Conservation (phyloP, 2,888 invertebrate species). For the Empis livida region DNA sequence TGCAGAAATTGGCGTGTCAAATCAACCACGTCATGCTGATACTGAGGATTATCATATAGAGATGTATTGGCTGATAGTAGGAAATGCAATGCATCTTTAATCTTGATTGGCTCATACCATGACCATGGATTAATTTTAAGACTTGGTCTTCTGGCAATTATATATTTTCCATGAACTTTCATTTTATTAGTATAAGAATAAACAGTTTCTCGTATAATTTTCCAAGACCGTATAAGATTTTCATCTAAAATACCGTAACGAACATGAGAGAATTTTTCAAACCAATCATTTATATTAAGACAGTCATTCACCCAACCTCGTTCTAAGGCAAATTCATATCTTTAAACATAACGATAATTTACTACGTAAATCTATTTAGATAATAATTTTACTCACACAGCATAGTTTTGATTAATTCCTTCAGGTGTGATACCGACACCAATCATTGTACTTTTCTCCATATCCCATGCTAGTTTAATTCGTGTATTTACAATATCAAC, state of each 20-base stretch:
- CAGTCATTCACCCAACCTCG: constrained; percentile 54
- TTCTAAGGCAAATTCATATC: constrained; percentile 80
- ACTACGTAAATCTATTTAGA: no score
- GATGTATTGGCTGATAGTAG: constrained; percentile 28
- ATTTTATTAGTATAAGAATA: constrained; percentile 54
- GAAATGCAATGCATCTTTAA: constrained; percentile 44
- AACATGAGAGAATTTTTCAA: constrained; percentile 47
- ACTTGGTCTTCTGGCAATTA: constrained; percentile 54
- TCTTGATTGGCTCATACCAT: constrained; percentile 53
- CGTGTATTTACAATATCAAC: constrained; percentile 51
- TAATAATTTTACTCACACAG: constrained; percentile 39
- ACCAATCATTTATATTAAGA: constrained; percentile 51
- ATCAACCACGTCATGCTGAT: constrained; percentile 72
- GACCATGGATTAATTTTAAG: constrained; percentile 50
- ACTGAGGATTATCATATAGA: constrained; percentile 20
- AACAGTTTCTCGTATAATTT: constrained; percentile 45
- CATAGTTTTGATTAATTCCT: constrained; percentile 91
- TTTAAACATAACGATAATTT: no score
- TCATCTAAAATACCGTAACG: constrained; percentile 55
- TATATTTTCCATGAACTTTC: constrained; percentile 62
- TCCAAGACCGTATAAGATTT: constrained; percentile 50
- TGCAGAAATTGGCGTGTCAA: constrained; percentile 75
- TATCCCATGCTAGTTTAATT: constrained; percentile 34
- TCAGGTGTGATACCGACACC: constrained; percentile 88
- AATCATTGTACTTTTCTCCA: constrained; percentile 63